Evolutionary conservation across 2,888 invertebrate genomes (phyloP).

Genomic region (Hyalella azteca): DNA sequence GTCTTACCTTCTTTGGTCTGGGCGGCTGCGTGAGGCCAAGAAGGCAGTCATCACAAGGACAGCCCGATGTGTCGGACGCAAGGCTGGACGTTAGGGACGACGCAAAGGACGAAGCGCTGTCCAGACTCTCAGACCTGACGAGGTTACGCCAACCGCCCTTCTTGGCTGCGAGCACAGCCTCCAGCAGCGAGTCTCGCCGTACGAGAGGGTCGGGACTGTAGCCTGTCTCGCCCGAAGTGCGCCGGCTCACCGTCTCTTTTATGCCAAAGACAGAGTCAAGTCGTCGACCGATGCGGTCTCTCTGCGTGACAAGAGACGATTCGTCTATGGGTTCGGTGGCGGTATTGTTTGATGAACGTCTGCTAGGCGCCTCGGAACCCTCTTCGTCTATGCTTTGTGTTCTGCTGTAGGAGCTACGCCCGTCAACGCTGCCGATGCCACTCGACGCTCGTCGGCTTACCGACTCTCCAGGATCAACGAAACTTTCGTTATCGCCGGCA

Average conservation of each 20-base stretch:
- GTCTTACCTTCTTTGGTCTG: slow-evolving; percentile 52
- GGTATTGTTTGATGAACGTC: slow-evolving; percentile 45
- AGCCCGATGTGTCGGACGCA: slow-evolving; percentile 38
- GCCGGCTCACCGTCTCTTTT: slow-evolving; percentile 42
- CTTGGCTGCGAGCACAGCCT: slow-evolving; percentile 57
- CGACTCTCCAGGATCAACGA: slow-evolving; percentile 5
- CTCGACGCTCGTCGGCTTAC: slow-evolving; percentile 19
- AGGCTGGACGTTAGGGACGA: slow-evolving; percentile 43
- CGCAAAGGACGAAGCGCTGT: slow-evolving; percentile 52
- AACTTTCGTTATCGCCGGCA: slow-evolving; percentile 3
- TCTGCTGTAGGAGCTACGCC: slow-evolving; percentile 26
- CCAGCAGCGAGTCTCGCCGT: slow-evolving; percentile 54
- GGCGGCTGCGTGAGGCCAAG: slow-evolving; percentile 49
- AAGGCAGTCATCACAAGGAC: slow-evolving; percentile 56
- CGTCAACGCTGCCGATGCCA: slow-evolving; percentile 24
- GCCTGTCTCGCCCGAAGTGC: slow-evolving; percentile 39
- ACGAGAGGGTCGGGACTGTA: slow-evolving; percentile 40
- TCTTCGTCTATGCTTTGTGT: slow-evolving; percentile 28
- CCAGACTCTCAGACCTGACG: slow-evolving; percentile 53
- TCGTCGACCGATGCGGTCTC: background rate
- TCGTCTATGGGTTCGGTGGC: slow-evolving; percentile 11
- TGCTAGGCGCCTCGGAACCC: slow-evolving; percentile 37
- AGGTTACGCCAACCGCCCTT: slow-evolving; percentile 51
- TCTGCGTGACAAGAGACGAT: background rate
- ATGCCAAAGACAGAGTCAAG: slow-evolving; percentile 28